A percentile compares a stretch with the other conserved stretches of the same genome.
Evolutionary conservation across 2,888 invertebrate genomes (phyloP).

Genomic region (Amaurobius ferox): DNA sequence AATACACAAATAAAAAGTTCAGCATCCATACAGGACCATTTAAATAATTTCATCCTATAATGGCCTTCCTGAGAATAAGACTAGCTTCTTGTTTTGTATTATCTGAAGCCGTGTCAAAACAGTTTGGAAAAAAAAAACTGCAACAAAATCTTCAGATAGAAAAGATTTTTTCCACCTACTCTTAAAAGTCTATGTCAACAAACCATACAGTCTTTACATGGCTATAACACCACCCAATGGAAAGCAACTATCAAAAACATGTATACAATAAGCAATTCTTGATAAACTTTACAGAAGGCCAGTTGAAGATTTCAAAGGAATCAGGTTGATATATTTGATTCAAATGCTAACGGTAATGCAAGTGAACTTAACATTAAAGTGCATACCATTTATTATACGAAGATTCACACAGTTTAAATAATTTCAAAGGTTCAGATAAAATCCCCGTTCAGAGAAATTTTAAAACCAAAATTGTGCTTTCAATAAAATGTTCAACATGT

Average conservation of each 20-base stretch:
- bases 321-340: neutral
- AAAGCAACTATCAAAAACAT: constrained; percentile 8
- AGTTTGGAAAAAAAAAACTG: constrained; percentile 26
- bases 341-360: too few species aligned
- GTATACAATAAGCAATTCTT: neutral
- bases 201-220: constrained; percentile 12
- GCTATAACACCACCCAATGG: neutral
- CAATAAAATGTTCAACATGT: too few species aligned
- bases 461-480: too few species aligned
- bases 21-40: neutral
- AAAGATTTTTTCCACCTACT: neutral
- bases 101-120: constrained; percentile 59
- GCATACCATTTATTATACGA: too few species aligned
- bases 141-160: constrained; percentile 10
- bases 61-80: constrained; percentile 67
- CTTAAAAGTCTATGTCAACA: neutral
- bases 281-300: neutral
- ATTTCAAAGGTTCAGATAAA: too few species aligned
- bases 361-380: too few species aligned
- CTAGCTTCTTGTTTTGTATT: constrained; percentile 62
- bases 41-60: neutral
- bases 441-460: too few species aligned
- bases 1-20: constrained; percentile 4
- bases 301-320: neutral
- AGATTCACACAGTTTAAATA: too few species aligned